phyloP scores from a whole-genome alignment of 2,888 invertebrate species.

The Ypsolopha sequella region DNA sequence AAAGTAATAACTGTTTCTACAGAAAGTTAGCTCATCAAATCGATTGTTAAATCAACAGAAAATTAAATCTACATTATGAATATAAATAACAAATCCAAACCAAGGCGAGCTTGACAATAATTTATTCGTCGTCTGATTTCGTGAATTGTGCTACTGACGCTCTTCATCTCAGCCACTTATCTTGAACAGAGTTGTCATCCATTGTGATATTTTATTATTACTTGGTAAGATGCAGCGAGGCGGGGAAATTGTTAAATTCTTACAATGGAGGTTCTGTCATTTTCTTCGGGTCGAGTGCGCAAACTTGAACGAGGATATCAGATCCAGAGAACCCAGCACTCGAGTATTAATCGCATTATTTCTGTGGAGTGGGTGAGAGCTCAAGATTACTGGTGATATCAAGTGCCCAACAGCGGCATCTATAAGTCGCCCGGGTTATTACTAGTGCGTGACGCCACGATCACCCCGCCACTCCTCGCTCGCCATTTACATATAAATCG shows the following conservation, averaged over 20 bases:
- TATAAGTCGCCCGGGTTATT: too few species aligned
- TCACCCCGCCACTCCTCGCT: slow-evolving; percentile 29
- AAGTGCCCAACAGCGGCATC: neutral
- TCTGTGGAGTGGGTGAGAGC: slow-evolving; percentile 10
- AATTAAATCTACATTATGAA: neutral
- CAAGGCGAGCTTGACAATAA: slow-evolving; percentile 27
- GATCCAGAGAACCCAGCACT: slow-evolving; percentile 29
- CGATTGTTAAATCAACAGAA: neutral
- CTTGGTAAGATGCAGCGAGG: slow-evolving; percentile 59
- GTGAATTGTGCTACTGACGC: slow-evolving; percentile 55
- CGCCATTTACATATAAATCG: slow-evolving; percentile 70
- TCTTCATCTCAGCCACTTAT: slow-evolving; percentile 58
- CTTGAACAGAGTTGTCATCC: slow-evolving; percentile 65
- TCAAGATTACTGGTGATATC: neutral
- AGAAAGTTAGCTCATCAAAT: too few species aligned
- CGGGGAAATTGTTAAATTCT: slow-evolving; percentile 63
- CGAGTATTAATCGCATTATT: slow-evolving; percentile 39
- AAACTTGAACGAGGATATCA: slow-evolving; percentile 55
- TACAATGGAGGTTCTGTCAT: slow-evolving; percentile 60
- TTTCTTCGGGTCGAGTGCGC: slow-evolving; percentile 51
- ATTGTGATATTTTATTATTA: slow-evolving; percentile 68
- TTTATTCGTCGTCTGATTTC: slow-evolving; percentile 50
- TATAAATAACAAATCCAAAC: slow-evolving; percentile 21
- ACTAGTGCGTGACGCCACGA: slow-evolving; percentile 31
- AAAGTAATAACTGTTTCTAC: too few species aligned